Evolutionary conservation across 2,888 invertebrate genomes (phyloP).

Genomic region (Cordilura impudica): DNA sequence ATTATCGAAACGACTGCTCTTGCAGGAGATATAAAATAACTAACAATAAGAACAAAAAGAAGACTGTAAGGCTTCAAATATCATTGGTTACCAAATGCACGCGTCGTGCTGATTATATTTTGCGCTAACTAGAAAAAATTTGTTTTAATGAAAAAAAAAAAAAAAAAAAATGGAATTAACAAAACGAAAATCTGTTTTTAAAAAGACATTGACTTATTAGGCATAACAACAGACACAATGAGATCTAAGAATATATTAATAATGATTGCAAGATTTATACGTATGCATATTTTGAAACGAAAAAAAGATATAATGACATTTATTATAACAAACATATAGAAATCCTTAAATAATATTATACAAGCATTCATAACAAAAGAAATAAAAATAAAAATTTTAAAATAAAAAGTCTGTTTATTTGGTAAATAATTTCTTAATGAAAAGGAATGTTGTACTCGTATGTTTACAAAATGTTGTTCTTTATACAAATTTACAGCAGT

Average conservation of each 20-base stretch:
- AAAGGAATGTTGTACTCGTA: constrained; percentile 10
- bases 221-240: constrained; percentile 48
- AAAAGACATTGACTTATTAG: constrained; percentile 57
- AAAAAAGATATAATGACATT: not conserved
- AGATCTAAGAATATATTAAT: constrained; percentile 11
- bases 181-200: not conserved
- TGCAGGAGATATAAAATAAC: not conserved
- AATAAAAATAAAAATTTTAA: not conserved
- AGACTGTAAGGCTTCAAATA: constrained; percentile 16
- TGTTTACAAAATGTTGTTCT: not conserved
- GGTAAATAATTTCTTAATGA: constrained; percentile 39
- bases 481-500: not conserved
- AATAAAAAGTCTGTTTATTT: constrained; percentile 20
- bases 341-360: too few relatives aligned
- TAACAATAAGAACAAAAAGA: constrained; percentile 6
- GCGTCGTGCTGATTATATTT: constrained; percentile 1
- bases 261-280: constrained; percentile 28
- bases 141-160: not conserved
- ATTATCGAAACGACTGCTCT: constrained; percentile 34
- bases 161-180: not conserved
- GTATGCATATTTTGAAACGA: not conserved
- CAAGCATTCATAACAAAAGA: not conserved
- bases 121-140: not conserved
- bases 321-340: not conserved
- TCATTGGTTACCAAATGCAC: constrained; percentile 21